phyloP scores from a whole-genome alignment of 2,888 invertebrate species.

The Fragum sueziense region DNA sequence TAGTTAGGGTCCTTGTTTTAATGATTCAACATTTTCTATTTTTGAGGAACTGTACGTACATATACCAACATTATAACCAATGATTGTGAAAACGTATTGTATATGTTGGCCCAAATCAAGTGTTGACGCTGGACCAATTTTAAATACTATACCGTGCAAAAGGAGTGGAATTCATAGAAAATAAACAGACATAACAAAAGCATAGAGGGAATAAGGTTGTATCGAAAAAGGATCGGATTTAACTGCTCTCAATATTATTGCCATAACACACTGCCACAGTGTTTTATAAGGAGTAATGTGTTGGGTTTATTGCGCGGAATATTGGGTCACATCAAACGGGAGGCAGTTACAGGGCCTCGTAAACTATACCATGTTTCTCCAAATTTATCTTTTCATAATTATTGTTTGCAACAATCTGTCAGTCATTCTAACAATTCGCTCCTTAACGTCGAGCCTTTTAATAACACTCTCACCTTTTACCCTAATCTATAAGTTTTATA shows the following conservation, averaged over 20 bases:
- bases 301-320: conserved; percentile 42
- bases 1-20: too few species aligned
- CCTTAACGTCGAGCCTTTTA: not conserved
- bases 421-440: conserved; percentile 14
- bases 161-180: too few species aligned
- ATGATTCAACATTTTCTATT: too few species aligned
- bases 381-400: conserved; percentile 24
- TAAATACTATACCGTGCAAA: too few species aligned
- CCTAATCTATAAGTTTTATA: too few species aligned
- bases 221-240: conserved; percentile 23
- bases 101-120: too few species aligned
- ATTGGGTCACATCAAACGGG: conserved; percentile 36
- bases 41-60: too few species aligned
- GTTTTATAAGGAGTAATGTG: conserved; percentile 46
- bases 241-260: conserved; percentile 40
- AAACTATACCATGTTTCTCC: conserved; percentile 24
- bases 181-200: not conserved
- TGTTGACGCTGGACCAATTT: too few species aligned
- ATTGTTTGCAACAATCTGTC: conserved; percentile 18
- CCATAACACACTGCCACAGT: conserved; percentile 15
- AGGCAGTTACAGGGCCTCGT: conserved; percentile 5
- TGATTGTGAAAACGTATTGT: too few species aligned
- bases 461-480: not conserved
- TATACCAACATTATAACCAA: too few species aligned
- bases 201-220: not conserved